A percentile compares a stretch with the other conserved stretches of the same genome.
These are phyloP conservation scores for Plodia interpunctella DNA, from an alignment of 1,140 invertebrate species.

Conservation along the genomic window DNA sequence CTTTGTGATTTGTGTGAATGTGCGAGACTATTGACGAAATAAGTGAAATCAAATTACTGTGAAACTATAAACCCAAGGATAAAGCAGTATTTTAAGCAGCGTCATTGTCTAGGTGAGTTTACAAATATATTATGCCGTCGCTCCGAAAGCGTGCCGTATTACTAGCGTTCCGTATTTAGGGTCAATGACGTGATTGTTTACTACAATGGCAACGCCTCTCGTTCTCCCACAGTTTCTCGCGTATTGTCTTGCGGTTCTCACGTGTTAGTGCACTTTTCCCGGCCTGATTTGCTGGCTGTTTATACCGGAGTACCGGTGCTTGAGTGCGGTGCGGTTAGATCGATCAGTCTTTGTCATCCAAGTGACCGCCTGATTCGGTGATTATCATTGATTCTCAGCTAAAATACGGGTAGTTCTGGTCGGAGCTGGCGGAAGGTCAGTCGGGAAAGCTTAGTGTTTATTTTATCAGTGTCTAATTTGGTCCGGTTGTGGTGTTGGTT, in stretches of 20 bases:
- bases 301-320: background rate
- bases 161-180: slow-evolving; percentile 44
- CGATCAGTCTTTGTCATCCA: slow-evolving; percentile 14
- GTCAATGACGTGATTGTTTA: slow-evolving; percentile 75
- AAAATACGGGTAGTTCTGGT: slow-evolving; percentile 19
- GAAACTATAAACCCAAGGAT: slow-evolving; percentile 30
- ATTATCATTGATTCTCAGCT: slow-evolving; percentile 34
- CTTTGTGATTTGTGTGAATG: slow-evolving; percentile 20
- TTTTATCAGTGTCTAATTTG: slow-evolving; percentile 6
- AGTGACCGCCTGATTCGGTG: slow-evolving; percentile 30
- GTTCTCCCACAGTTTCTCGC: slow-evolving; percentile 69
- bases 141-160: slow-evolving; percentile 25
- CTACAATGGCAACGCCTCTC: slow-evolving; percentile 75
- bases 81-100: slow-evolving; percentile 22
- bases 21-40: slow-evolving; percentile 35
- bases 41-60: slow-evolving; percentile 42
- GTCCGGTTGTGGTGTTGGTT: slow-evolving; percentile 10
- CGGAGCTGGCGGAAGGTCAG: background rate
- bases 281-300: slow-evolving; percentile 19
- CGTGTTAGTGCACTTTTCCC: slow-evolving; percentile 45
- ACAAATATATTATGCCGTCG: slow-evolving; percentile 17
- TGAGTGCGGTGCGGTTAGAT: slow-evolving; percentile 18
- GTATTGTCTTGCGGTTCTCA: slow-evolving; percentile 64
- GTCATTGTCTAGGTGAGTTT: slow-evolving; percentile 41
- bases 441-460: background rate